These are phyloP conservation scores for Menidia menidia DNA, from an alignment of 2,797 vertebrate genomes.

Conservation along the genomic window DNA sequence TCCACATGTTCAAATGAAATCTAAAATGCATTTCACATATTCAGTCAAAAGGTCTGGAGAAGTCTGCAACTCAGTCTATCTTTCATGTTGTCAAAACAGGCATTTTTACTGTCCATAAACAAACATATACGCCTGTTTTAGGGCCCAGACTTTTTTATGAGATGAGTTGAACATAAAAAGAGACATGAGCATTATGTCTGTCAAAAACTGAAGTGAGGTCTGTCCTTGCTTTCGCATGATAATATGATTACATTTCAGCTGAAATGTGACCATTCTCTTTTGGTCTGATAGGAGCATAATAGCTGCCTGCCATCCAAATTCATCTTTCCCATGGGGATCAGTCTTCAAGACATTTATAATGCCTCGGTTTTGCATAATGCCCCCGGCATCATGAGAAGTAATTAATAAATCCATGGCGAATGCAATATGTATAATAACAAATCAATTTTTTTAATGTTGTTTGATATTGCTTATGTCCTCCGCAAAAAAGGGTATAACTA, in stretches of 20 bases:
- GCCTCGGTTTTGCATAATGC: constrained; percentile 52
- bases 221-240: constrained; percentile 78
- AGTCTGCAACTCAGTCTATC: constrained; percentile 5
- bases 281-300: constrained; percentile 63
- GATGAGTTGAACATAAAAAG: constrained; percentile 65
- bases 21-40: not conserved
- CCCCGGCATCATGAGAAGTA: constrained; percentile 50
- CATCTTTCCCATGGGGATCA: constrained; percentile 54
- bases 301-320: constrained; percentile 64
- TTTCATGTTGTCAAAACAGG: constrained; percentile 17
- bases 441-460: not conserved
- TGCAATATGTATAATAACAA: constrained; percentile 21
- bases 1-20: not conserved
- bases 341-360: constrained; percentile 45
- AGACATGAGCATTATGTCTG: constrained; percentile 62
- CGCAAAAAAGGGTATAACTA: not conserved
- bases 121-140: constrained; percentile 46
- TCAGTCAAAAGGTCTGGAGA: constrained; percentile 4
- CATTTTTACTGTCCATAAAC: constrained; percentile 53
- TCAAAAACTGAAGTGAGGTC: constrained; percentile 72
- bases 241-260: constrained; percentile 79
- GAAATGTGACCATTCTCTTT: constrained; percentile 69
- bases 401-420: constrained; percentile 46
- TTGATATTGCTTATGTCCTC: not conserved
- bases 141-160: constrained; percentile 75